A percentile compares a stretch with the other conserved stretches of the same genome.
These are phyloP conservation scores for Puntigrus tetrazona DNA, from an alignment of 2,113 vertebrate species.

Conservation along the genomic window DNA sequence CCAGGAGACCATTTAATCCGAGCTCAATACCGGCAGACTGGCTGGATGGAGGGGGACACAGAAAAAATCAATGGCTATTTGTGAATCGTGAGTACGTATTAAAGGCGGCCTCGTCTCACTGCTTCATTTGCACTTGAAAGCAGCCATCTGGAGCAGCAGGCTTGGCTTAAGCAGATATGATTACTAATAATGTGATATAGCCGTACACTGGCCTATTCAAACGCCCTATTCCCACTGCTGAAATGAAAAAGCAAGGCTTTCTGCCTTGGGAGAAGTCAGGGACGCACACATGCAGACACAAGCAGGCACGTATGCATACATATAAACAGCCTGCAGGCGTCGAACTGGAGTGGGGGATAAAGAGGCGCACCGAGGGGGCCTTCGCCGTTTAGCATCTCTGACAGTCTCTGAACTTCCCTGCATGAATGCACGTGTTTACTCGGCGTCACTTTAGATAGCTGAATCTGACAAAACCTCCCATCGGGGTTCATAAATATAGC, in stretches of 20 bases:
- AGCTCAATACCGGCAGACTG: slow-evolving; percentile 98
- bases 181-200: slow-evolving; percentile 99
- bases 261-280: slow-evolving; percentile 50
- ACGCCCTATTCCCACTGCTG: slow-evolving; percentile 92
- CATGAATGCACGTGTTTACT: slow-evolving; percentile 20
- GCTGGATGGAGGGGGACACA: slow-evolving; percentile 84
- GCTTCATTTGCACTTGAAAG: slow-evolving; percentile 99
- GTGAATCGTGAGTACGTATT: slow-evolving; percentile 99
- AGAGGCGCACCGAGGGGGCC: not conserved
- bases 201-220: slow-evolving; percentile 95
- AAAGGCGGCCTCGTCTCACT: slow-evolving; percentile 99
- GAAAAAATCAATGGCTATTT: slow-evolving; percentile 99
- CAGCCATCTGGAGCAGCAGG: slow-evolving; percentile 99
- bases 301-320: slow-evolving; percentile 10
- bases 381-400: not conserved
- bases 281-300: slow-evolving; percentile 21
- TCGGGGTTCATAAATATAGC: not conserved
- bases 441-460: not conserved
- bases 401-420: slow-evolving; percentile 1
- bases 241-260: slow-evolving; percentile 90
- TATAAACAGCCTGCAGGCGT: not conserved
- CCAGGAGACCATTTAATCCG: slow-evolving; percentile 99
- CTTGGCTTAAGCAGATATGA: slow-evolving; percentile 99
- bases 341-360: slow-evolving; percentile 47
- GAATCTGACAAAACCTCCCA: not conserved